Conservation (phyloP, 2,797 vertebrate species). For the Chelon labrosus region DNA sequence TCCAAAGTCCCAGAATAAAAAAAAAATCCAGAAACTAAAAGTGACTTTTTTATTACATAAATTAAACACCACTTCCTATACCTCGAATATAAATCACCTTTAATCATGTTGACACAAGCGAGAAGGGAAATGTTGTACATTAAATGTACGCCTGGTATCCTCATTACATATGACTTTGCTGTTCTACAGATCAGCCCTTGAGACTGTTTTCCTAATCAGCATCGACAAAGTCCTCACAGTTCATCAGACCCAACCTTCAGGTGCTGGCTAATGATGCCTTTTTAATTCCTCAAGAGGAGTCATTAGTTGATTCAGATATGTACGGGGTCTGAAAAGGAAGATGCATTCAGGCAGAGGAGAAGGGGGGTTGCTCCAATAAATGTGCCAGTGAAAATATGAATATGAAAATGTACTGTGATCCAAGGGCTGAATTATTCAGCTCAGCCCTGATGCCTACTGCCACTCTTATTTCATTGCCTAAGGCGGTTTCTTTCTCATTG, state of each 20-base stretch:
- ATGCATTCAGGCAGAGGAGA: conserved; percentile 55
- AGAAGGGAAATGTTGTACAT: conserved; percentile 32
- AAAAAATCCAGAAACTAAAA: no score
- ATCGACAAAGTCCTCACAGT: conserved; percentile 61
- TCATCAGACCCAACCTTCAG: conserved; percentile 68
- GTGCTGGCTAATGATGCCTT: conserved; percentile 71
- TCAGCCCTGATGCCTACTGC: conserved; percentile 74
- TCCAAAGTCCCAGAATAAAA: no score
- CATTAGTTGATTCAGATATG: conserved; percentile 79
- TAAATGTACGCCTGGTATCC: conserved; percentile 27
- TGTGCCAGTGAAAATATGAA: conserved; percentile 75
- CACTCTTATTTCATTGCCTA: conserved; percentile 71
- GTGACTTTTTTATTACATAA: background rate
- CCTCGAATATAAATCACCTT: conserved; percentile 7
- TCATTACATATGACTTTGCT: conserved; percentile 40
- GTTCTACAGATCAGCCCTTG: conserved; percentile 43
- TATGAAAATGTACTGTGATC: conserved; percentile 77
- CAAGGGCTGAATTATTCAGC: conserved; percentile 79
- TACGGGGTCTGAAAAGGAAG: conserved; percentile 67
- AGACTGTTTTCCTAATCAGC: conserved; percentile 68
- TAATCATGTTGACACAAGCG: conserved; percentile 13
- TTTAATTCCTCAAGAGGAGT: conserved; percentile 78
- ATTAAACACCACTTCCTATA: background rate
- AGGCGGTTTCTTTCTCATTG: conserved; percentile 61
- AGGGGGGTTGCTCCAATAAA: conserved; percentile 63